Evolutionary conservation across 2,797 vertebrate species (phyloP).

Genomic region (Choloepus didactylus): DNA sequence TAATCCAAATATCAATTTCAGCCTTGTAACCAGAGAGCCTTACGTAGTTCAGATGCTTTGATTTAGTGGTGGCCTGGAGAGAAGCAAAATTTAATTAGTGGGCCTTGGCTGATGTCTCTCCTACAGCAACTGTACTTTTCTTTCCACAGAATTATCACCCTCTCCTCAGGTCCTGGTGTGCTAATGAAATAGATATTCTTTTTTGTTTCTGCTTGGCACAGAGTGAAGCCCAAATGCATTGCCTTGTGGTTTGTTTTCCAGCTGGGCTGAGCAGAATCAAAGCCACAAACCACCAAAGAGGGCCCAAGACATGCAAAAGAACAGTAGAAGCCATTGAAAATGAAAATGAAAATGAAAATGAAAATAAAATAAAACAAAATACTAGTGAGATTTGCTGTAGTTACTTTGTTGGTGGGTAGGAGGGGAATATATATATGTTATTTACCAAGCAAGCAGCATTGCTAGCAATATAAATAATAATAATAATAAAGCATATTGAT

Average conservation of each 20-base stretch:
- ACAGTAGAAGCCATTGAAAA: conserved; percentile 46
- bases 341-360: background rate
- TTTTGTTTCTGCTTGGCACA: conserved; percentile 33
- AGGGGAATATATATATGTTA: background rate
- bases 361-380: conserved; percentile 35
- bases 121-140: background rate
- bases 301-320: background rate
- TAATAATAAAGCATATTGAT: background rate
- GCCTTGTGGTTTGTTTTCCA: conserved; percentile 69
- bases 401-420: conserved; percentile 18
- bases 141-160: conserved; percentile 56
- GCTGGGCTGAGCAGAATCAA: conserved; percentile 59
- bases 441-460: background rate
- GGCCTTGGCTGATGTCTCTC: background rate
- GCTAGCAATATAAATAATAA: background rate
- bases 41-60: conserved; percentile 7
- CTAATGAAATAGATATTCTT: conserved; percentile 66
- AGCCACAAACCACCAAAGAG: conserved; percentile 45
- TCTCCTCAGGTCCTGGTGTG: background rate
- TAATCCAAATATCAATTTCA: conserved; percentile 31
- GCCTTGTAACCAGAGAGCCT: background rate
- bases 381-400: background rate
- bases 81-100: background rate
- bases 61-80: background rate
- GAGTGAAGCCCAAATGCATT: conserved; percentile 22